Conservation (phyloP, 35 echinoderm and acorn worm genomes). For the Diadema setosum region DNA sequence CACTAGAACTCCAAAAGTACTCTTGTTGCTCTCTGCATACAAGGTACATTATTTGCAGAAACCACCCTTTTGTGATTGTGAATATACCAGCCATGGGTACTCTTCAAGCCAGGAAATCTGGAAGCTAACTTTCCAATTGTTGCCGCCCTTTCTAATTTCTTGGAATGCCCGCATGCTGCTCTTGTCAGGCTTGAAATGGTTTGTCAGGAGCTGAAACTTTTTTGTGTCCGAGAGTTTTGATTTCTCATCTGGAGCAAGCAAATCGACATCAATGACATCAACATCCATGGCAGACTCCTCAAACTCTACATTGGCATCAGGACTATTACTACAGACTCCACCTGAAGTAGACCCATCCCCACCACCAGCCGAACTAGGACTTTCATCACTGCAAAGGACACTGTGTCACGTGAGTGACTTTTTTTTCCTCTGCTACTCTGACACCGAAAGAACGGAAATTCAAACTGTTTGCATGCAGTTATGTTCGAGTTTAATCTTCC, state of each 20-base stretch:
- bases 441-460: too few relatives aligned
- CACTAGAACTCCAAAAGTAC: conserved; percentile 15
- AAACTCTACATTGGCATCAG: conserved; percentile 13
- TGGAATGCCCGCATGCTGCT: conserved; percentile 20
- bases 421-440: too few relatives aligned
- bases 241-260: conserved; percentile 25
- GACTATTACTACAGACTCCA: conserved; percentile 26
- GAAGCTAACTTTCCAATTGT: conserved; percentile 30
- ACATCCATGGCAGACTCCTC: conserved; percentile 24
- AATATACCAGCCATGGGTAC: conserved; percentile 23
- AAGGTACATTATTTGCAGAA: conserved; percentile 33
- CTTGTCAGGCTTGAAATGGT: conserved; percentile 25
- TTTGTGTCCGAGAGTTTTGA: conserved; percentile 22
- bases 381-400: conserved; percentile 18
- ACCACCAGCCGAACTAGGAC: conserved; percentile 15
- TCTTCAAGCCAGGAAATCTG: conserved; percentile 23
- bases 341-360: conserved; percentile 4
- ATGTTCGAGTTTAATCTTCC: too few relatives aligned
- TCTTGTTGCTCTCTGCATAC: conserved; percentile 8
- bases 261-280: conserved; percentile 16
- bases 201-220: conserved; percentile 26
- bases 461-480: too few relatives aligned
- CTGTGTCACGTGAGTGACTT: too few relatives aligned
- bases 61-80: background rate
- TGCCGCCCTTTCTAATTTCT: conserved; percentile 21